Percentiles rank a stretch among this genome's conserved stretches.
phyloP scores from a whole-genome alignment of 2,888 invertebrate species.

The Tenthredo distinguenda region DNA sequence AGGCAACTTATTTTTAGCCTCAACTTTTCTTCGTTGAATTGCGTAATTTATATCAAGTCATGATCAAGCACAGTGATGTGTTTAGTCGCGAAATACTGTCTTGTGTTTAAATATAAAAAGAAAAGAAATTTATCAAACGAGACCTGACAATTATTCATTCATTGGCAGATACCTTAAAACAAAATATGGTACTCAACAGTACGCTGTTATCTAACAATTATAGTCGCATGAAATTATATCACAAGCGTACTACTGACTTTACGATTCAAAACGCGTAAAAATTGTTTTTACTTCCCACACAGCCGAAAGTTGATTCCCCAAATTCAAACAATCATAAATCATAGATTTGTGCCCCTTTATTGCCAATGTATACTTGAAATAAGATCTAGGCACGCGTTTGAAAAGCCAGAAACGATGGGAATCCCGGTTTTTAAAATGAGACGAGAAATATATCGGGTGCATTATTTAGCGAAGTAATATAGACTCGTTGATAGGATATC shows the following conservation, averaged over 20 bases:
- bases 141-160: background rate
- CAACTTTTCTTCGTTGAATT: background rate
- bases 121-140: background rate
- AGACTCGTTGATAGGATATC: constrained; percentile 14
- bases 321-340: background rate
- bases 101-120: background rate
- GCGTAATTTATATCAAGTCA: background rate
- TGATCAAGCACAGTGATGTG: background rate
- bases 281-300: background rate
- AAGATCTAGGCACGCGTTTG: background rate
- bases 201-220: background rate
- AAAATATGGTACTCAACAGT: background rate
- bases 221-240: background rate
- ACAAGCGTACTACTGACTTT: background rate
- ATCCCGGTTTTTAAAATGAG: background rate
- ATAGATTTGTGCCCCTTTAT: background rate
- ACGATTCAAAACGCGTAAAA: background rate
- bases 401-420: background rate
- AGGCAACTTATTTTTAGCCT: background rate
- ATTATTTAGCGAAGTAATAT: background rate
- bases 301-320: background rate
- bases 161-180: background rate
- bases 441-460: background rate
- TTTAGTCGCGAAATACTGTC: background rate
- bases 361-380: background rate